Percentiles rank a stretch among this genome's conserved stretches.
These are phyloP conservation scores for Nomia melanderi DNA, from an alignment of 1,140 invertebrate species.

Conservation along the genomic window DNA sequence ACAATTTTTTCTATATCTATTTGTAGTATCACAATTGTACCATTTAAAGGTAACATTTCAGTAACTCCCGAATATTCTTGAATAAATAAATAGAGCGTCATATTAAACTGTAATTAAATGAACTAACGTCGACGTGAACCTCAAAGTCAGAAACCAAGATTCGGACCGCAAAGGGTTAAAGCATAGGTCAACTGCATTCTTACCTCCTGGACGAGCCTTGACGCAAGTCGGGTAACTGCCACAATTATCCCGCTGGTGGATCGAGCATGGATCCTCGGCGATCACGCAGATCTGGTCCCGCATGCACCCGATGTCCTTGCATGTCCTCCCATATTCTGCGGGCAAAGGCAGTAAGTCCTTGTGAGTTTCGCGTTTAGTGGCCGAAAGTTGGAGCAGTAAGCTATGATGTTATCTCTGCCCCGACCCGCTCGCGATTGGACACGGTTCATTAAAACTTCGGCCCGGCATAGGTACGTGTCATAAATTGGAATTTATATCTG, in stretches of 20 bases:
- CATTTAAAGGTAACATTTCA: no score
- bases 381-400: constrained; percentile 20
- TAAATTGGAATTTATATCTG: constrained; percentile 35
- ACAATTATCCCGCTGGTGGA: constrained; percentile 81
- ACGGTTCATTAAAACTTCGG: constrained; percentile 36
- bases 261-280: constrained; percentile 85
- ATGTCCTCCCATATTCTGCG: constrained; percentile 88
- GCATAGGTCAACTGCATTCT: constrained; percentile 33
- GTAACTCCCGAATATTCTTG: no score
- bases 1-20: no score
- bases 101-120: no score
- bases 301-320: constrained; percentile 88
- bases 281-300: constrained; percentile 87
- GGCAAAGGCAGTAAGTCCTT: constrained; percentile 60
- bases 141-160: no score
- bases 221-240: constrained; percentile 86
- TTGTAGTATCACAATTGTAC: no score
- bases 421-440: constrained; percentile 33
- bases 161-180: no score
- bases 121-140: no score
- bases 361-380: constrained; percentile 27
- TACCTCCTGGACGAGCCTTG: constrained; percentile 73
- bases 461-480: not conserved
- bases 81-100: no score
- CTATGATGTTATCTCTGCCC: no score